phyloP scores from a whole-genome alignment of 2,113 vertebrate genomes.

The Camelus dromedarius region DNA sequence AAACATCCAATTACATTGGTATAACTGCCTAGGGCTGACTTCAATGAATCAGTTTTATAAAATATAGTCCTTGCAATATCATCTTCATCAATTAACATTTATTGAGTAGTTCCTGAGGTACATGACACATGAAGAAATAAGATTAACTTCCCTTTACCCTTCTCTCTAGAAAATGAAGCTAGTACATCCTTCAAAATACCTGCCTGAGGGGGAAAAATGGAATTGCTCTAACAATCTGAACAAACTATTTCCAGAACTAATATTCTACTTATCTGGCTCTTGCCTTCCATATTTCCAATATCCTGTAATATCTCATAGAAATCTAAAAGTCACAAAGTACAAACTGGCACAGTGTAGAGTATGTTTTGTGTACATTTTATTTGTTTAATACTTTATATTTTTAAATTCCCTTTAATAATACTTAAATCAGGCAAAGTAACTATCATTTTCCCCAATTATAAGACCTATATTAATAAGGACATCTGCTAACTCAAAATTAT shows the following conservation, averaged over 20 bases:
- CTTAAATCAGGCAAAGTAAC: background rate
- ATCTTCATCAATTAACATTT: slow-evolving; percentile 71
- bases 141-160: slow-evolving; percentile 54
- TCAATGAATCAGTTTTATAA: slow-evolving; percentile 45
- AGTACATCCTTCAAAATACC: slow-evolving; percentile 60
- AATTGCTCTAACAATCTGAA: slow-evolving; percentile 70
- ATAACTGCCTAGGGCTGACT: slow-evolving; percentile 13
- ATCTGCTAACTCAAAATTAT: background rate
- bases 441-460: background rate
- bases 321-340: slow-evolving; percentile 47
- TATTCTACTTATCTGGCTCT: slow-evolving; percentile 71
- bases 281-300: slow-evolving; percentile 55
- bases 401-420: background rate
- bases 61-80: background rate
- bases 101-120: slow-evolving; percentile 61
- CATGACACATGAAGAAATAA: slow-evolving; percentile 52
- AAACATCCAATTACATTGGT: background rate
- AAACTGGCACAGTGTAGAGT: background rate
- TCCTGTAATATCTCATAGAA: slow-evolving; percentile 45
- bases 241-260: slow-evolving; percentile 76
- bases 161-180: slow-evolving; percentile 59
- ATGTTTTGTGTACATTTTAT: background rate
- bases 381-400: slow-evolving; percentile 8
- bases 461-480: background rate
- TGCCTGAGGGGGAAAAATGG: background rate